Evolutionary conservation across 2,113 vertebrate genomes (phyloP), one percentile per base, ranked within the genome.

Genomic region (Chionis minor): DNA sequence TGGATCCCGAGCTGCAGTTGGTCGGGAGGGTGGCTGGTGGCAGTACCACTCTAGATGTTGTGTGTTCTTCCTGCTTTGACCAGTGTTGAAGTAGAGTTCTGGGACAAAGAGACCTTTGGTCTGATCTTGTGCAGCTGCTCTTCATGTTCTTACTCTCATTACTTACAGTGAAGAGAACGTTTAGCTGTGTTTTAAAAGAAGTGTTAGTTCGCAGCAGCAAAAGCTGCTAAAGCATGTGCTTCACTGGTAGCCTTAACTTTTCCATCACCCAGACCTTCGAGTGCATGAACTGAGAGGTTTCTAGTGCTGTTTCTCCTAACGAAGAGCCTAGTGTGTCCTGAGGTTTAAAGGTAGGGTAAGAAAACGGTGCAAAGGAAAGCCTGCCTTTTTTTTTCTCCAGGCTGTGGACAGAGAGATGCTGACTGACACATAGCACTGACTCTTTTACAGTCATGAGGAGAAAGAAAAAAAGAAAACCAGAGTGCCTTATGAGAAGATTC

Each of bases 21-120:
- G 20, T 67, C 0, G 0, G 11, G 14, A 35, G 21, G 18, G 18
- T 59, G 65, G 11, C 14, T 73, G 38, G 35, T 49, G 52, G 38
- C 27, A 18, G 22, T 49, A 51, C 8, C 1, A 1, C 61, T 26
- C 19, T 15, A 26, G 12, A 15, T 49, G 38, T n/a, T 14, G 47
- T 61, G 17, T 72, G 22, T 17, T 75, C 3, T 42, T 94, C 9
- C 59, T 79, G 45, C 51, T 65, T 80, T 69, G n/a, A 7, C 15
- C 20, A 9, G 16, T 65, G 47, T 45, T 78, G 59, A 59, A 78
- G 27, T 8, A 45, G n/a, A 81, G n/a, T 40, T 51, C n/a, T 59
- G 44, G 17, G 32, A 49, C 28, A 85, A 40, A 70, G 5, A 52
- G 22, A 62, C 18, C 23, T 69, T 63, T 65, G 21, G 5, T 58